These are phyloP conservation scores for Melangyna quadrimaculata DNA, from an alignment of 2,888 invertebrate species.

Conservation along the genomic window DNA sequence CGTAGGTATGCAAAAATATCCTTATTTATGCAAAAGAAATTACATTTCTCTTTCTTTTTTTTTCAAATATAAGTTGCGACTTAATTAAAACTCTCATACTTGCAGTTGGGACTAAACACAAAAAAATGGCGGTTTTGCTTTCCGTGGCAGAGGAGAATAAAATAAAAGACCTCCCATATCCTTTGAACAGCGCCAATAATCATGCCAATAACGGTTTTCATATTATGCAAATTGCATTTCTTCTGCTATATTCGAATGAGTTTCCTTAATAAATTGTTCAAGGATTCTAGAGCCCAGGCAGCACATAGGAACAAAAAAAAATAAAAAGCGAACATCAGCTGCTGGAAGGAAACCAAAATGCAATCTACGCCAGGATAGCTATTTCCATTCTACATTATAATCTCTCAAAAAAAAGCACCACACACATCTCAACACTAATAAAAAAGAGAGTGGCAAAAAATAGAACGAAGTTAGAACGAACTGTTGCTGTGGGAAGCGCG, in stretches of 20 bases:
- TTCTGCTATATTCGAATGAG: constrained; percentile 17
- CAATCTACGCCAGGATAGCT: constrained; percentile 61
- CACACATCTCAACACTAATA: background rate
- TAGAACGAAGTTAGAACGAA: constrained; percentile 51
- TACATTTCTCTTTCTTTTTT: constrained; percentile 2
- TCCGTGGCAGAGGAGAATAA: background rate
- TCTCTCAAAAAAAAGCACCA: constrained; percentile 9
- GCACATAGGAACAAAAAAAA: background rate
- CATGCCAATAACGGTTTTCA: constrained; percentile 68
- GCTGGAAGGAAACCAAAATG: constrained; percentile 58
- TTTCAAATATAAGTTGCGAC: constrained; percentile 21
- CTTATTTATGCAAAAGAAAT: constrained; percentile 57
- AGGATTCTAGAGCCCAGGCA: background rate
- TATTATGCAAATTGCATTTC: constrained; percentile 68
- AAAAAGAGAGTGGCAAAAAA: background rate
- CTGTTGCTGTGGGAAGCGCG: constrained; percentile 55
- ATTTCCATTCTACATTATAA: constrained; percentile 44
- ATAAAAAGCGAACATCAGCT: constrained; percentile 33
- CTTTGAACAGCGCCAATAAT: constrained; percentile 63
- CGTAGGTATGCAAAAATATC: constrained; percentile 46
- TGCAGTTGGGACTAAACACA: background rate
- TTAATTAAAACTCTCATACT: constrained; percentile 54
- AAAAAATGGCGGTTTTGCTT: constrained; percentile 5
- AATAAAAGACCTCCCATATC: constrained; percentile 34
- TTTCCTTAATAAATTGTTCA: constrained; percentile 66